Conservation (phyloP, 2,113 vertebrate genomes). For the Ramphastos sulfuratus region DNA sequence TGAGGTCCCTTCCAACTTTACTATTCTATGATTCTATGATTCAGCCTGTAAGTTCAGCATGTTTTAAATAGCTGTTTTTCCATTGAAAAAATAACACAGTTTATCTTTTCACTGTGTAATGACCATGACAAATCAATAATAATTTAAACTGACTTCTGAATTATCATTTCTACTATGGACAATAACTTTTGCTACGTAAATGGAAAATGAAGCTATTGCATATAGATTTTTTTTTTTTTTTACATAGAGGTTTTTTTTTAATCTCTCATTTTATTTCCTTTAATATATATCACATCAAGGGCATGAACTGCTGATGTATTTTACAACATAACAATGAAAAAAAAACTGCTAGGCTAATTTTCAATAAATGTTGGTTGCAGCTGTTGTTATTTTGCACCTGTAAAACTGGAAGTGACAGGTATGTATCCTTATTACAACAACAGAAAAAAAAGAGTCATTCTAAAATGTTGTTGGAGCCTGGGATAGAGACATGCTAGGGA, state of each 20-base stretch:
- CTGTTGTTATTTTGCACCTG: background rate
- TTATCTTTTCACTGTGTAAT: background rate
- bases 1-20: too few species aligned
- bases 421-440: background rate
- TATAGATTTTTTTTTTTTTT: background rate
- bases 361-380: background rate
- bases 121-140: constrained; percentile 8
- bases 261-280: constrained; percentile 27
- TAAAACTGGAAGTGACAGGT: background rate
- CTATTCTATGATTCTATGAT: background rate
- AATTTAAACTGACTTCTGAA: background rate
- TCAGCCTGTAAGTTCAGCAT: background rate
- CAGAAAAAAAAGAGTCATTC: background rate
- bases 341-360: background rate
- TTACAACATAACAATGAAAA: background rate
- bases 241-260: background rate
- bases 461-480: background rate
- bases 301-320: constrained; percentile 12
- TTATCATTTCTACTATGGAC: background rate
- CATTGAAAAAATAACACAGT: background rate
- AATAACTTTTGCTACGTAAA: background rate
- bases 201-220: background rate
- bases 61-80: background rate
- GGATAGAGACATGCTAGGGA: background rate
- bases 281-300: background rate